Conservation (phyloP, 2,113 vertebrate species). For the Apaloderma vittatum region DNA sequence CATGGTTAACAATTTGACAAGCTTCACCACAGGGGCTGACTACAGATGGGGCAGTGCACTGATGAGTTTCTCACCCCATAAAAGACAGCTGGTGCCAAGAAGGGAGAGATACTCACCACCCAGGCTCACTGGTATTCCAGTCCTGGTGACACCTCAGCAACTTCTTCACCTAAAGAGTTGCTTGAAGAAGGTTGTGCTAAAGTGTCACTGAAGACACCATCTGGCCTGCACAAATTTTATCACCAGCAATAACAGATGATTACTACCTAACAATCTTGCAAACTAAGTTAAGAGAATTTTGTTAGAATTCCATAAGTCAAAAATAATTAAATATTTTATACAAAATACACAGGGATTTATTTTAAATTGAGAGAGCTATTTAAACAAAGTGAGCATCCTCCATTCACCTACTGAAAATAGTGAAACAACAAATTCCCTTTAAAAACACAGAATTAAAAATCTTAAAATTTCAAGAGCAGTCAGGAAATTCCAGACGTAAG, state of each 20-base stretch:
- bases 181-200: background rate
- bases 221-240: constrained; percentile 22
- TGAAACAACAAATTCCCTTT: background rate
- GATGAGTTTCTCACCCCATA: background rate
- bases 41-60: background rate
- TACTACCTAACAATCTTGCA: constrained; percentile 6
- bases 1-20: background rate
- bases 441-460: background rate
- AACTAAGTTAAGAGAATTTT: constrained; percentile 16
- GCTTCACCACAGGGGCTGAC: background rate
- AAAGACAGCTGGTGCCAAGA: background rate
- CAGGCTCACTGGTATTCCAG: background rate
- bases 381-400: background rate
- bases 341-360: background rate
- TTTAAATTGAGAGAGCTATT: background rate
- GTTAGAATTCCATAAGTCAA: background rate
- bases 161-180: background rate
- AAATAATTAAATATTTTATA: background rate
- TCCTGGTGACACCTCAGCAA: background rate
- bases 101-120: background rate
- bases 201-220: background rate
- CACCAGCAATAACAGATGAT: constrained; percentile 1
- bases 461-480: background rate
- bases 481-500: constrained; percentile 16
- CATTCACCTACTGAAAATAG: background rate